Evolutionary conservation across 2,888 invertebrate genomes (phyloP), one percentile per base, ranked within the genome.

Genomic region (Crematogaster levior): DNA sequence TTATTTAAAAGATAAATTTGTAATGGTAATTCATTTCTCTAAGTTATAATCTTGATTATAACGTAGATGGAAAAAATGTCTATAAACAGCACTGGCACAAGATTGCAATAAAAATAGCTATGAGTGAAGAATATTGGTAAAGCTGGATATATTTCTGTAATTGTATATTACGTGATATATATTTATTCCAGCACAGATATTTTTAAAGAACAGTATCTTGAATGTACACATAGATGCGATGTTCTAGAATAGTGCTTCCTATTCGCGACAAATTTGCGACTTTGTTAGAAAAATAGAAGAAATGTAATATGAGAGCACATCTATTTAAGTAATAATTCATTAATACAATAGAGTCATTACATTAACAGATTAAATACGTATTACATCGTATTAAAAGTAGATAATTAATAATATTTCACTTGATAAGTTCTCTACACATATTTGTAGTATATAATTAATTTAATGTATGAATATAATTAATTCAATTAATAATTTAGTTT

Each of bases 141-240:
- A 30, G 12, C 77, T 70, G 24, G 9, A 77, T 60, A n/a, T 83
- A 82, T 77, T 79, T 81, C 58, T 75, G 72, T 83, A 48, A 65
- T 37, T 60, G 66, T 84, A 81, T 80, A 83, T 65, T 84, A 79
- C 24, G 58, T 77, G 85, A 81, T 83, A 43, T 68, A 81, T 56
- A 70, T 74, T 68, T 37, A 72, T 82, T 81, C 56, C 77, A 68
- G 9, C 70, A 65, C 73, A 27, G 27, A 68, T 79, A 75, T 60
- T 70, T 82, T 68, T 68, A 68, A 43, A 68, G 10, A 56, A 18
- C 7, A 68, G 24, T 70, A 53, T 77, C 56, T 70, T 46, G 56
- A 68, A 77, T 70, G 24, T 56, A 15, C 21, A 77, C 18, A 68
- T 30, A 68, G 24, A 48, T 63, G 56, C 34, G 37, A 66, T n/a